A percentile compares a stretch with the other conserved stretches of the same genome.
Conservation (phyloP, 2,113 vertebrate genomes). For the Oncorhynchus gorbuscha region DNA sequence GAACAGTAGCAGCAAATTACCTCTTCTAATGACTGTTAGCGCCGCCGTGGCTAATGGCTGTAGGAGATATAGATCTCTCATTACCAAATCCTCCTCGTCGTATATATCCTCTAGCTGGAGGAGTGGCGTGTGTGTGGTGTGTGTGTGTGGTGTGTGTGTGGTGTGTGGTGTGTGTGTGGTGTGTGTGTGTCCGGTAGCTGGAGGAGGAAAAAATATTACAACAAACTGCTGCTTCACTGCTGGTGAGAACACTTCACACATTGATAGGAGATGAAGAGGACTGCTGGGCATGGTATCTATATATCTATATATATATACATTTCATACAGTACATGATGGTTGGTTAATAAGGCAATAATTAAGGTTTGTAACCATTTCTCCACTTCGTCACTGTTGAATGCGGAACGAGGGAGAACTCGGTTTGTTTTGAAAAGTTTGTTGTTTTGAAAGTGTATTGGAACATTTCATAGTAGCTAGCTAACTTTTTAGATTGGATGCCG, state of each 20-base stretch:
- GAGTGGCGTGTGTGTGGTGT: neutral
- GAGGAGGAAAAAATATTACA: constrained; percentile 31
- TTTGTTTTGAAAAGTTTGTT: too few species aligned
- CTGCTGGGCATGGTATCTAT: neutral
- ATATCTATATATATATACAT: neutral
- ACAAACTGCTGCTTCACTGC: constrained; percentile 20
- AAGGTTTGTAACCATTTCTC: neutral
- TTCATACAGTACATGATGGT: neutral
- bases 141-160: too few species aligned
- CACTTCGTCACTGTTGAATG: too few species aligned
- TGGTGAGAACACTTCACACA: constrained; percentile 19
- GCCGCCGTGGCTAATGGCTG: constrained; percentile 52
- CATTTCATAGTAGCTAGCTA: too few species aligned
- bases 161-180: too few species aligned
- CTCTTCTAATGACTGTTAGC: constrained; percentile 57
- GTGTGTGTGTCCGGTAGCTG: too few species aligned
- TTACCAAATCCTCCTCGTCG: constrained; percentile 42
- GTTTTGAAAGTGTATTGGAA: too few species aligned
- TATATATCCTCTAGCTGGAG: constrained; percentile 26
- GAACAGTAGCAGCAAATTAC: constrained; percentile 65
- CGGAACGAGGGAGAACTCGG: too few species aligned
- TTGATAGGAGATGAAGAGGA: neutral
- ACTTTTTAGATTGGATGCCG: too few species aligned
- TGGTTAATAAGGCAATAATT: constrained; percentile 5
- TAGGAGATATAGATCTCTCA: constrained; percentile 64